These are phyloP conservation scores for Zaprionus africanus DNA, from an alignment of 1,140 invertebrate genomes.

Conservation along the genomic window DNA sequence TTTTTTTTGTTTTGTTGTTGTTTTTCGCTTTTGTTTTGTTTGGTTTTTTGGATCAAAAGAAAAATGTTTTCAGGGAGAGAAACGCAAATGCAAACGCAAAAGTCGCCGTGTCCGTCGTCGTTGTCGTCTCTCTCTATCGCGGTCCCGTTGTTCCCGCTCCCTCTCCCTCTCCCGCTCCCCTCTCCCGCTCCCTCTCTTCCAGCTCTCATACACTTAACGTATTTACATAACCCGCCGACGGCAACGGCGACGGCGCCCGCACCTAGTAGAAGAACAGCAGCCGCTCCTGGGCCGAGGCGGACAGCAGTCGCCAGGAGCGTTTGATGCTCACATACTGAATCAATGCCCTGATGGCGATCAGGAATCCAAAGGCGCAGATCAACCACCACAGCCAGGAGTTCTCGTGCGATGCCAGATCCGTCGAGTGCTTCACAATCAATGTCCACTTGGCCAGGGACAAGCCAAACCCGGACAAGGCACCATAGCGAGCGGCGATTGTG, in stretches of 20 bases:
- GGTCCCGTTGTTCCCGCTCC: not conserved
- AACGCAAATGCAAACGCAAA: conserved; percentile 10
- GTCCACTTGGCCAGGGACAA: conserved; percentile 97
- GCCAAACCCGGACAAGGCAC: conserved; percentile 95
- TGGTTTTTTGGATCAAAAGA: conserved; percentile 40
- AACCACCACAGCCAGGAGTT: conserved; percentile 96
- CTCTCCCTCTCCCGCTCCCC: not conserved
- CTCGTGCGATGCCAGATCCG: conserved; percentile 92
- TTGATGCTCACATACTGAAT: conserved; percentile 96
- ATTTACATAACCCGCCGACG: conserved; percentile 65
- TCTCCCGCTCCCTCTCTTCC: not conserved
- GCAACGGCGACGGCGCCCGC: conserved; percentile 41
- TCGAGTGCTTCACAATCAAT: conserved; percentile 95
- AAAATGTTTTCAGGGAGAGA: conserved; percentile 20
- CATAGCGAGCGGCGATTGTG: conserved; percentile 96
- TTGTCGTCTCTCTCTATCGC: conserved; percentile 6
- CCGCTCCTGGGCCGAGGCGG: conserved; percentile 92
- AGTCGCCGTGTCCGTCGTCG: conserved; percentile 9
- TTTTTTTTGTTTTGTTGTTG: conserved; percentile 31
- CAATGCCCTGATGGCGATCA: conserved; percentile 94
- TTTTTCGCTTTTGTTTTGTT: conserved; percentile 11
- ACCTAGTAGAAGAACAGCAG: conserved; percentile 93
- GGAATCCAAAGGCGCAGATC: conserved; percentile 94
- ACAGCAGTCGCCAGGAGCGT: conserved; percentile 93
- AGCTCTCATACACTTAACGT: conserved; percentile 44